Evolutionary conservation across 2,113 vertebrate genomes (phyloP).

Genomic region (Vireo altiloquus): DNA sequence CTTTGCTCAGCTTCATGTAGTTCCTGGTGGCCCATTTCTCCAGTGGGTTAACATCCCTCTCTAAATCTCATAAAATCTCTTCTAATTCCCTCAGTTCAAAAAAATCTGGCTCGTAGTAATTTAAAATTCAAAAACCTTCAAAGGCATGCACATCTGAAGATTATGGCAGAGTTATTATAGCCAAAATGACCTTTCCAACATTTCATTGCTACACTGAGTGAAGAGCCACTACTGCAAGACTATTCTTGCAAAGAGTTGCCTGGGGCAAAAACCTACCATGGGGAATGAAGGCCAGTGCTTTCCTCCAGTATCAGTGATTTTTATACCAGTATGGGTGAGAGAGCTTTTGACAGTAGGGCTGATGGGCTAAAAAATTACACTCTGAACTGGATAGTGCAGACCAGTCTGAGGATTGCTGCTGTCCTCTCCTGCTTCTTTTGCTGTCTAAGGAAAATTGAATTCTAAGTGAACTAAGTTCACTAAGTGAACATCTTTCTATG

Average conservation of each 20-base stretch:
- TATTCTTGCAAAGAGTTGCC: not conserved
- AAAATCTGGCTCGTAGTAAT: not conserved
- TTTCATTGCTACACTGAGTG: not conserved
- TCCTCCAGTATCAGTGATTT: not conserved
- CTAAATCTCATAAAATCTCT: not conserved
- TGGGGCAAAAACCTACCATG: accelerated
- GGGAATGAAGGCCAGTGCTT: not conserved
- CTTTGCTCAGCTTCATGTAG: not conserved
- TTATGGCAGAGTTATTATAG: not conserved
- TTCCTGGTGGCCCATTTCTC: not conserved
- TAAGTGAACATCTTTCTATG: not conserved
- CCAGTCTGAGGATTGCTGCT: not conserved
- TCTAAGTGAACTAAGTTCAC: not conserved
- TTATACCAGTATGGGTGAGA: not conserved
- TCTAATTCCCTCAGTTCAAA: not conserved
- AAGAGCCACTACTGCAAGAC: not conserved
- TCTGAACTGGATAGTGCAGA: not conserved
- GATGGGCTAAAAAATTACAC: not conserved
- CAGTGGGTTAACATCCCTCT: not conserved
- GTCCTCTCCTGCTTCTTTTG: not conserved
- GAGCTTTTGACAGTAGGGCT: not conserved
- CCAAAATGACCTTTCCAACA: not conserved
- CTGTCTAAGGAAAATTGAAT: not conserved
- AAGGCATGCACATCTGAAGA: not conserved
- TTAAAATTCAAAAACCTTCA: not conserved